phyloP scores from a whole-genome alignment of 1,140 invertebrate species.

The Drosophila dunni region DNA sequence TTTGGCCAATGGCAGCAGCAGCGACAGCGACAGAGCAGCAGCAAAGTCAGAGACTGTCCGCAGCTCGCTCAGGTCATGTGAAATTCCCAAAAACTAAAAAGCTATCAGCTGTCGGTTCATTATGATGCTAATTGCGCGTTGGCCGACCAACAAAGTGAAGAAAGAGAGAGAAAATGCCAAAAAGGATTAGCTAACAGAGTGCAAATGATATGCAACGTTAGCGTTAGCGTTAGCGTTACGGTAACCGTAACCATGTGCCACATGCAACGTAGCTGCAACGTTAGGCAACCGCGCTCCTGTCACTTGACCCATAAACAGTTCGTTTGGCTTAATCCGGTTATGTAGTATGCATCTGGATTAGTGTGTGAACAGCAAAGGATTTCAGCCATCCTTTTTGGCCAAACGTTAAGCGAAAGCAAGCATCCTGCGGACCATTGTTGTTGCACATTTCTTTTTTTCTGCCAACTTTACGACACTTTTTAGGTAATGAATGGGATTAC shows the following conservation, averaged over 20 bases:
- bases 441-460: conserved; percentile 23
- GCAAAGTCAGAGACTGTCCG: conserved; percentile 5
- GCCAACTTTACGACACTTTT: conserved; percentile 62
- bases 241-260: conserved; percentile 11
- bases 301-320: conserved; percentile 67
- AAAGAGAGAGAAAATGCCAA: neutral
- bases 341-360: conserved; percentile 72
- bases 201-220: conserved; percentile 40
- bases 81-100: conserved; percentile 64
- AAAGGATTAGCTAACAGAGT: conserved; percentile 60
- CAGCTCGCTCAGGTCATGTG: conserved; percentile 23
- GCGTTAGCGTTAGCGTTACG: neutral
- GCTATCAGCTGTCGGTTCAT: conserved; percentile 71
- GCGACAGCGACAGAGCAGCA: neutral
- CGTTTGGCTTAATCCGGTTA: conserved; percentile 66
- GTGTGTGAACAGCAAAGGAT: conserved; percentile 20
- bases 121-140: conserved; percentile 67
- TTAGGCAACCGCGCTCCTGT: conserved; percentile 6
- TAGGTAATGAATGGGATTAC: conserved; percentile 80
- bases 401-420: neutral
- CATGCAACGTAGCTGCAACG: conserved; percentile 32
- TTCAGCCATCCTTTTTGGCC: neutral
- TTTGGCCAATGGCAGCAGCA: conserved; percentile 16
- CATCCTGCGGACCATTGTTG: neutral
- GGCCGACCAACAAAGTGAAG: neutral